phyloP scores from a whole-genome alignment of 2,797 vertebrate genomes.

The Oreonectes daqikongensis region DNA sequence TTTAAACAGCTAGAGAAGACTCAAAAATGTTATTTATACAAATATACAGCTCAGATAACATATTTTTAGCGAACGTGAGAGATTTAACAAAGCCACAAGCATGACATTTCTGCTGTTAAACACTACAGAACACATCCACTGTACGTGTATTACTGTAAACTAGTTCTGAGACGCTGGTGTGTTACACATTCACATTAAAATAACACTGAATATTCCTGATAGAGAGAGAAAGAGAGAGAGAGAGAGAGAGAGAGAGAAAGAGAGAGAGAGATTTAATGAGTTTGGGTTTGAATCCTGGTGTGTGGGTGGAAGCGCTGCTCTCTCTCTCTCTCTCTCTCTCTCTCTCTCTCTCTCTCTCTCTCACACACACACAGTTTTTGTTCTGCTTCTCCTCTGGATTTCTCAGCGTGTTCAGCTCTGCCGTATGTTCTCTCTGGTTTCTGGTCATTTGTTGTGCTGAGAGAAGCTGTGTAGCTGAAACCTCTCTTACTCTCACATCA shows the following conservation, averaged over 20 bases:
- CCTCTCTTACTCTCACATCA: neutral
- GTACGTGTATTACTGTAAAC: too few species aligned
- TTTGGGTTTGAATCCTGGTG: neutral
- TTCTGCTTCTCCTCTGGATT: neutral
- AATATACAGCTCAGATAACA: too few species aligned
- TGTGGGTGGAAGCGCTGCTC: slow-evolving; percentile 32
- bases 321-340: slow-evolving; percentile 16
- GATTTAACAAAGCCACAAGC: too few species aligned
- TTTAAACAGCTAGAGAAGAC: neutral
- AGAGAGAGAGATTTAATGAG: slow-evolving; percentile 1
- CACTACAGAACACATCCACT: too few species aligned
- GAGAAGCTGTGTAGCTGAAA: neutral
- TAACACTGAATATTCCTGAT: too few species aligned
- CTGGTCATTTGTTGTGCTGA: too few species aligned
- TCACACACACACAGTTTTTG: slow-evolving; percentile 3
- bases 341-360: slow-evolving; percentile 4
- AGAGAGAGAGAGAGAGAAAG: too few species aligned
- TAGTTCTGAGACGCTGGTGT: too few species aligned
- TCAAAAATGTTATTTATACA: neutral
- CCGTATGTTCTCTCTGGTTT: neutral
- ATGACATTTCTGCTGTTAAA: too few species aligned
- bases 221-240: neutral
- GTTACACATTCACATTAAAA: too few species aligned
- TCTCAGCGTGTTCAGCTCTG: neutral
- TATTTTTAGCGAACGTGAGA: too few species aligned